Evolutionary conservation across 2,888 invertebrate species (phyloP).

Genomic region (Stenichneumon culpator): DNA sequence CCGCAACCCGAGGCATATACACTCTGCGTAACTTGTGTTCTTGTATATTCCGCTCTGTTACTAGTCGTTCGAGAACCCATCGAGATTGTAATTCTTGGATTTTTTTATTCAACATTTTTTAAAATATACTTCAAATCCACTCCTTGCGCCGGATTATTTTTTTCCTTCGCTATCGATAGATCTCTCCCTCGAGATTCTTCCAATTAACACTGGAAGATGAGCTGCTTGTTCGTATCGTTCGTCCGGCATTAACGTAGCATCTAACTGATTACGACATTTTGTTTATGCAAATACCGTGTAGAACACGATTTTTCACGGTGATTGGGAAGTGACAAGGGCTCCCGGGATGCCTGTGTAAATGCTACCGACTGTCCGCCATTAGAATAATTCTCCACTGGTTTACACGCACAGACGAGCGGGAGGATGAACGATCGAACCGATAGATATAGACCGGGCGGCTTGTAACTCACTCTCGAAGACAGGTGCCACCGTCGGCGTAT

Average conservation of each 20-base stretch:
- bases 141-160: not conserved
- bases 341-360: not conserved
- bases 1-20: constrained; percentile 61
- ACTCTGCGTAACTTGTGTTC: constrained; percentile 24
- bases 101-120: not conserved
- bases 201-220: constrained; percentile 54
- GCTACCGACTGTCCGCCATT: constrained; percentile 20
- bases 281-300: constrained; percentile 60
- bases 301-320: constrained; percentile 39
- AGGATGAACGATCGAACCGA: constrained; percentile 58
- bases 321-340: constrained; percentile 16
- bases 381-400: constrained; percentile 38
- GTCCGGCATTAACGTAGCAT: constrained; percentile 9
- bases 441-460: constrained; percentile 56
- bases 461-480: constrained; percentile 58
- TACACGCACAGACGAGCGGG: constrained; percentile 21
- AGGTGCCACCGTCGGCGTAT: constrained; percentile 43
- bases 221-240: constrained; percentile 26
- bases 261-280: constrained; percentile 51
- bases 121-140: constrained; percentile 4
- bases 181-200: constrained; percentile 25
- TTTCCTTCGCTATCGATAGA: constrained; percentile 16
- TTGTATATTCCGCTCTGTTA: constrained; percentile 7
- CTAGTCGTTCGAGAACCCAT: not conserved
- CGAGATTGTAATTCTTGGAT: not conserved